phyloP scores from a whole-genome alignment of 2,888 invertebrate genomes.

The Lamellibrachia columna region DNA sequence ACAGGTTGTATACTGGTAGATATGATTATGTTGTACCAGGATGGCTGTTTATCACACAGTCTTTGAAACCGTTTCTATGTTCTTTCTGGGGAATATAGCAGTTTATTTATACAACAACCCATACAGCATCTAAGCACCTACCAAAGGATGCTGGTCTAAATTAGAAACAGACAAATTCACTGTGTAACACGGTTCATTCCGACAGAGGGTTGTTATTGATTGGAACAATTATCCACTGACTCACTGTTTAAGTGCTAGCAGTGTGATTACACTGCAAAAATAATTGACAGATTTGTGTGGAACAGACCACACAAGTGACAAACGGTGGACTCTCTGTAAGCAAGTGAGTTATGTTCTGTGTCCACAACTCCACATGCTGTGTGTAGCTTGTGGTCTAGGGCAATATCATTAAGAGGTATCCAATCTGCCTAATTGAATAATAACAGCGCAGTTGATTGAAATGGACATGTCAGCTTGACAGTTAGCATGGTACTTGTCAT shows the following conservation, averaged over 20 bases:
- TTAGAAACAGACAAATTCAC: neutral
- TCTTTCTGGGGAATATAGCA: neutral
- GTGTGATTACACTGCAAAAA: no score
- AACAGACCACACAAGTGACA: neutral
- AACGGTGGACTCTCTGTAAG: neutral
- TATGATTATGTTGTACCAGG: neutral
- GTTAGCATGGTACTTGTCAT: neutral
- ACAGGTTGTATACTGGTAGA: neutral
- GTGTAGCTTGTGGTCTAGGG: neutral
- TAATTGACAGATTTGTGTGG: no score
- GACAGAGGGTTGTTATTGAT: neutral
- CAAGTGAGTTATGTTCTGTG: neutral
- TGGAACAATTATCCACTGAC: neutral
- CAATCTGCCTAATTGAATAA: neutral
- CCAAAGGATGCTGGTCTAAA: neutral
- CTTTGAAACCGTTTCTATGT: neutral
- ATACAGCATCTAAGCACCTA: neutral
- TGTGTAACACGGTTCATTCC: neutral
- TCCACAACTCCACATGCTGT: neutral
- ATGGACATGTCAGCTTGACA: neutral
- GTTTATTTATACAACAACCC: neutral
- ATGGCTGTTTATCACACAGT: neutral
- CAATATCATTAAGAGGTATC: neutral
- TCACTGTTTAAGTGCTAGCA: no score
- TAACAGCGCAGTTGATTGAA: neutral